Base-by-base conservation (phyloP, 23 tunicate genomes). In the Halocynthia aurantium region DNA sequence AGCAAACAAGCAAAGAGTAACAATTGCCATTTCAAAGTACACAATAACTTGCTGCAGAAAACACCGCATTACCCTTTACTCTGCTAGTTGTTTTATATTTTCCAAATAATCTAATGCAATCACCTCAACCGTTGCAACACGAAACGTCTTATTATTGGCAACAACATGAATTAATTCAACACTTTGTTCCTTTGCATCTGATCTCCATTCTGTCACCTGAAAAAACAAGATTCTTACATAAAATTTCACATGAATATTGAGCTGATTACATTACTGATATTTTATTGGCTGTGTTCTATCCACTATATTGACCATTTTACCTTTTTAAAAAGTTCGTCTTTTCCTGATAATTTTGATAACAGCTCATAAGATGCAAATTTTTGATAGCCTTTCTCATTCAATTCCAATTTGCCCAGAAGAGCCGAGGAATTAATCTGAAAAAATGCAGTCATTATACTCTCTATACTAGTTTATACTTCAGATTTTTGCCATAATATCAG, bases 61-160 rank as follows among this genome's bases (percentile, higher is more conserved):
- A 2, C 20, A 11, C 12, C 19, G 19, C 21, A 67, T 19, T 67
- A 67, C 72, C 20, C 20, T 67, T 67, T 31, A 31, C 44, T 31
- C 44, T 31, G 44, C 44, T 31, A 31, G 44, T 31, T 31, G 44
- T 31, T 31, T 31, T 31, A 31, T 31, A 4, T 31, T 31, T 31
- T 31, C 44, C 44, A 4, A 31, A 31, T 31, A 31, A 13, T 44
- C 13, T 13, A 18, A 10, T 11, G n/a, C 5, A 72, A 76, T 15
- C 10, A 77, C 88, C 88, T 60, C 78, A 10, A 84, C n/a, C 1
- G 88, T 84, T 50, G 75, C 88, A n/a, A 84, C 77, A 19, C 76
- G 74, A 62, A 84, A 56, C 8, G 75, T 71, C 8, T 53, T 62
- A 11, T 84, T 71, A 12, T 52, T 74, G 0, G 62, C 50, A n/a